A percentile compares a stretch with the other conserved stretches of the same genome.
These are phyloP conservation scores for Pseudorhiza aurosa DNA, from an alignment of 30 jellyfish, hydroid and myxozoan genomes.

Conservation along the genomic window DNA sequence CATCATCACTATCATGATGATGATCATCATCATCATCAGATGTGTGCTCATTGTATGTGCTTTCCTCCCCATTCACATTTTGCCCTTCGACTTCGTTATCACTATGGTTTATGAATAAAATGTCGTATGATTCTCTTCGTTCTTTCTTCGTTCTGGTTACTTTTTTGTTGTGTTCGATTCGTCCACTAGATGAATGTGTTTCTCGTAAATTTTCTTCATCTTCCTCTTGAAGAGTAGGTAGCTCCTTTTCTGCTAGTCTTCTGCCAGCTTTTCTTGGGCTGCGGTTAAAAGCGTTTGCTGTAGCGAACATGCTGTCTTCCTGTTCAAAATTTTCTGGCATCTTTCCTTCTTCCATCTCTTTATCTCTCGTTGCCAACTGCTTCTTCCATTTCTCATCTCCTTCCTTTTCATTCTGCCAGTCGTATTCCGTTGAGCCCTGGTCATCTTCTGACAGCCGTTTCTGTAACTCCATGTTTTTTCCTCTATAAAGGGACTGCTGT, in stretches of 20 bases:
- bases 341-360: background rate
- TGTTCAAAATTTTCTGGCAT: too few relatives aligned
- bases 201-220: slow-evolving; percentile 30
- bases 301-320: background rate
- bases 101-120: slow-evolving; percentile 45
- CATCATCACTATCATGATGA: slow-evolving; percentile 12
- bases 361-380: background rate
- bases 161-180: background rate
- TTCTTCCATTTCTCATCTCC: background rate
- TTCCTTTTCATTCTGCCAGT: background rate
- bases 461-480: slow-evolving; percentile 24
- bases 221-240: slow-evolving; percentile 57
- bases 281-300: background rate
- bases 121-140: slow-evolving; percentile 9
- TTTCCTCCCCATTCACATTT: background rate
- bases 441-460: slow-evolving; percentile 15
- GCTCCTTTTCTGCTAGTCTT: background rate
- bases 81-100: slow-evolving; percentile 39
- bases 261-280: slow-evolving; percentile 14
- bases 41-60: too few relatives aligned
- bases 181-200: slow-evolving; percentile 10
- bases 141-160: background rate
- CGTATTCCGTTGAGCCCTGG: background rate
- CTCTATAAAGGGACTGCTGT: slow-evolving; percentile 26
- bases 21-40: slow-evolving; percentile 4